Conservation (phyloP, 2,113 vertebrate genomes). For the Bostrychus sinensis region DNA sequence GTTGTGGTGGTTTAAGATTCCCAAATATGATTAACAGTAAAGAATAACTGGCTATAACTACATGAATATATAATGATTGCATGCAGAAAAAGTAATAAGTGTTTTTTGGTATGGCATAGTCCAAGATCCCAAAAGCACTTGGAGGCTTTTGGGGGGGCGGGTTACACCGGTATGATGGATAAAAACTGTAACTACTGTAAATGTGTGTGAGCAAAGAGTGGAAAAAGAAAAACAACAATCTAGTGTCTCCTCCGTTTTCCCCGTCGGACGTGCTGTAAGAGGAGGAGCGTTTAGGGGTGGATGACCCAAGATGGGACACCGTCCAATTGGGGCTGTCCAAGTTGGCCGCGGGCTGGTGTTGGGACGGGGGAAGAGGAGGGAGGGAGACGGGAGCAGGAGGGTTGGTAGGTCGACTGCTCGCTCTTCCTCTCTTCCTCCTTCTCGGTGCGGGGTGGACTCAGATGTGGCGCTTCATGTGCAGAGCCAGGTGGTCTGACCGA, state of each 20-base stretch:
- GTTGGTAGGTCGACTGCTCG: conserved; percentile 49
- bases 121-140: conserved; percentile 66
- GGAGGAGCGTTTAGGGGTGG: not conserved
- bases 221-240: conserved; percentile 73
- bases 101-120: conserved; percentile 76
- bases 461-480: conserved; percentile 99
- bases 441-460: conserved; percentile 65
- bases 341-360: conserved; percentile 30
- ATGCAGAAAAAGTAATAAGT: conserved; percentile 54
- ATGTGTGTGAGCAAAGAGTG: conserved; percentile 64
- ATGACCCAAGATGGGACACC: no score
- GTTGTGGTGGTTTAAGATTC: conserved; percentile 46
- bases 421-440: conserved; percentile 31
- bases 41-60: conserved; percentile 44
- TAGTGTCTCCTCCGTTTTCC: conserved; percentile 64
- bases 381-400: not conserved
- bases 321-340: conserved; percentile 19
- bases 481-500: conserved; percentile 95
- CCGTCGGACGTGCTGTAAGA: conserved; percentile 2
- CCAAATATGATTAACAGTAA: conserved; percentile 43
- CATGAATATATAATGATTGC: conserved; percentile 52
- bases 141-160: conserved; percentile 50
- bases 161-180: conserved; percentile 70
- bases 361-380: conserved; percentile 30
- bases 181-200: conserved; percentile 58